Evolutionary conservation across 2,113 vertebrate genomes (phyloP).

Genomic region (Psophia crepitans): DNA sequence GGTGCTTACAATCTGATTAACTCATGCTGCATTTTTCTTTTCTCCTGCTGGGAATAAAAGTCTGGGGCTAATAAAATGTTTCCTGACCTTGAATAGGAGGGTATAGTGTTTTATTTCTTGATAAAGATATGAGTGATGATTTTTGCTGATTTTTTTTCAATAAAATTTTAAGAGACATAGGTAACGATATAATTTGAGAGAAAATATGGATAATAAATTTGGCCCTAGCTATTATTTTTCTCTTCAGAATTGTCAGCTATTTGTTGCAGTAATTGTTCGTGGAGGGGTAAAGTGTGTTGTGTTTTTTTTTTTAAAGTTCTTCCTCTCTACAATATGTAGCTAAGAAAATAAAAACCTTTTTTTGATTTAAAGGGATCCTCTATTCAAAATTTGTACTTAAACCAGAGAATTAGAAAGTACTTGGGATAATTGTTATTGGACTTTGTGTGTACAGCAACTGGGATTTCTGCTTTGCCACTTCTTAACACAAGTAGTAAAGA

Average conservation of each 20-base stretch:
- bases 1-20: slow-evolving; percentile 26
- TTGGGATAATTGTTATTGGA: not conserved
- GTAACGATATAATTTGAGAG: not conserved
- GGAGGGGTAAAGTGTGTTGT: not conserved
- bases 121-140: not conserved
- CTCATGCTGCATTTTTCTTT: not conserved
- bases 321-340: not conserved
- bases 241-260: not conserved
- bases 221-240: not conserved
- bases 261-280: not conserved
- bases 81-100: not conserved
- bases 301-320: not conserved
- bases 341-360: not conserved
- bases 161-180: not conserved
- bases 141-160: not conserved
- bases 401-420: not conserved
- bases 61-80: slow-evolving; percentile 25
- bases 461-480: not conserved
- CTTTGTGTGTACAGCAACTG: not conserved
- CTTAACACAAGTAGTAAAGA: not conserved
- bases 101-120: not conserved
- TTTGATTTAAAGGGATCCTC: not conserved
- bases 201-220: not conserved
- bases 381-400: not conserved
- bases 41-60: not conserved